These are phyloP conservation scores for Euclidia mi DNA, from an alignment of 2,888 invertebrate species.

Conservation along the genomic window DNA sequence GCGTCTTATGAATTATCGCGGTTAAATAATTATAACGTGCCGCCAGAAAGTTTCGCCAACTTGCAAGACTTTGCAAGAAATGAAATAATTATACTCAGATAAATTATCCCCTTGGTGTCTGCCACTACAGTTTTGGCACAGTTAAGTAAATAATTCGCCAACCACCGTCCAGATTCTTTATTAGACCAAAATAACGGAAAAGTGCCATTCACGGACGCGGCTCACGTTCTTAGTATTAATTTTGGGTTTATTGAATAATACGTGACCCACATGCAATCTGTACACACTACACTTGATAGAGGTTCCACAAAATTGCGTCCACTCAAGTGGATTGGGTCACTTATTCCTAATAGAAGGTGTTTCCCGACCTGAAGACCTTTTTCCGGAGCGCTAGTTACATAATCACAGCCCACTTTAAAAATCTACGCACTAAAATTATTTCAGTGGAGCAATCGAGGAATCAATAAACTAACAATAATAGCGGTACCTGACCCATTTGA, in stretches of 20 bases:
- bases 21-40: conserved; percentile 67
- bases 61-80: conserved; percentile 57
- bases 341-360: conserved; percentile 63
- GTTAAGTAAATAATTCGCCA: conserved; percentile 61
- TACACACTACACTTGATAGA: conserved; percentile 65
- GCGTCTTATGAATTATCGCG: conserved; percentile 74
- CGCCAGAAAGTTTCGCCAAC: conserved; percentile 54
- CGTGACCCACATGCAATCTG: conserved; percentile 81
- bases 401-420: conserved; percentile 45
- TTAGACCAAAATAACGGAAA: conserved; percentile 74
- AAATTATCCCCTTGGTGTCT: conserved; percentile 51
- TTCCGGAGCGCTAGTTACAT: conserved; percentile 44
- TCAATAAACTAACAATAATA: conserved; percentile 45
- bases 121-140: conserved; percentile 50
- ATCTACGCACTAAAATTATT: conserved; percentile 36
- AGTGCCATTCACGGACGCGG: conserved; percentile 68
- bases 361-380: conserved; percentile 45
- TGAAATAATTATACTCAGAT: conserved; percentile 62
- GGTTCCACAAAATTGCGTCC: conserved; percentile 73
- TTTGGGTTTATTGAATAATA: conserved; percentile 87
- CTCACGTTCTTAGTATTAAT: conserved; percentile 84
- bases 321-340: conserved; percentile 73
- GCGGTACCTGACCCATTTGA: conserved; percentile 33
- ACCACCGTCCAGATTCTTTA: conserved; percentile 66
- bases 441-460: conserved; percentile 22